Percentiles rank a stretch among this genome's conserved stretches.
Evolutionary conservation across 2,797 vertebrate species (phyloP).

Genomic region (Protonibea diacanthus): DNA sequence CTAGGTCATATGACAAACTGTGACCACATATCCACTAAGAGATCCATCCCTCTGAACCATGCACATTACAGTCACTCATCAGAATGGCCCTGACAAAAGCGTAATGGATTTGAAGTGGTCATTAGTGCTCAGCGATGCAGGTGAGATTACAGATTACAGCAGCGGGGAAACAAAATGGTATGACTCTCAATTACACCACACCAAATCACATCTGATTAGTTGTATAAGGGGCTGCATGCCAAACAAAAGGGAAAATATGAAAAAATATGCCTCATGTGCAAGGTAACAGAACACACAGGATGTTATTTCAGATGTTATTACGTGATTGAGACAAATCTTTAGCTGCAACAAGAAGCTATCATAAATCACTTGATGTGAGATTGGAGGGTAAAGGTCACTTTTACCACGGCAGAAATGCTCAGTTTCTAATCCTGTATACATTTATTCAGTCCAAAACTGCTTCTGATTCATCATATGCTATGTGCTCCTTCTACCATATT

Average conservation of each 20-base stretch:
- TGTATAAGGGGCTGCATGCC: constrained; percentile 13
- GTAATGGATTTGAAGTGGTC: constrained; percentile 77
- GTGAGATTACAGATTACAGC: constrained; percentile 65
- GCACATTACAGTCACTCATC: constrained; percentile 69
- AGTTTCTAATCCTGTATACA: constrained; percentile 8
- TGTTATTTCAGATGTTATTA: constrained; percentile 7
- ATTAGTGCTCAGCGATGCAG: constrained; percentile 66
- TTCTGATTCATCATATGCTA: constrained; percentile 28
- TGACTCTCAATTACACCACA: constrained; percentile 4
- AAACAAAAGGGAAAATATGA: not conserved
- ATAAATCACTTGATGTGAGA: constrained; percentile 23
- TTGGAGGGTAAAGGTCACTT: constrained; percentile 31
- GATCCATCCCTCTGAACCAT: constrained; percentile 38
- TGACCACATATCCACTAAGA: constrained; percentile 19
- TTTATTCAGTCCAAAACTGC: constrained; percentile 4
- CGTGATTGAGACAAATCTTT: constrained; percentile 40
- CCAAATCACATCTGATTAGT: constrained; percentile 36
- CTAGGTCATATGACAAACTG: constrained; percentile 26
- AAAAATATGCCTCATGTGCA: constrained; percentile 5
- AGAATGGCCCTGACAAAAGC: constrained; percentile 55
- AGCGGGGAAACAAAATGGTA: constrained; percentile 44
- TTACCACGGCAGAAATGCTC: constrained; percentile 18
- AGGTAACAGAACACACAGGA: constrained; percentile 8
- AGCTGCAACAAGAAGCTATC: constrained; percentile 21
- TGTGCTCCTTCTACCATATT: constrained; percentile 36